A percentile compares a stretch with the other conserved stretches of the same genome.
Evolutionary conservation across 2,888 invertebrate species (phyloP).

Genomic region (Polymixis flavicincta): DNA sequence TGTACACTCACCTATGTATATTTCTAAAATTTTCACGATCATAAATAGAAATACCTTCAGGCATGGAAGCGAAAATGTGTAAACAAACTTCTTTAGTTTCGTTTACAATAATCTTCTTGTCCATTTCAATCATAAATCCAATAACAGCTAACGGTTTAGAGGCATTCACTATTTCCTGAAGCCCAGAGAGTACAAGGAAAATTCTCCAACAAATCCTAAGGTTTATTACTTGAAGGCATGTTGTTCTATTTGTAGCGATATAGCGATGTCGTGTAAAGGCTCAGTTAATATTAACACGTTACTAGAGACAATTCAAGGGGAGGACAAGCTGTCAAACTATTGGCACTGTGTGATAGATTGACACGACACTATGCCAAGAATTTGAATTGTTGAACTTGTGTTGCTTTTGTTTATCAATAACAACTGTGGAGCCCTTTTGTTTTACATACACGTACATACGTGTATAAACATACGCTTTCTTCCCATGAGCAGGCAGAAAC

Average conservation of each 20-base stretch:
- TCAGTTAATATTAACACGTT: slow-evolving; percentile 47
- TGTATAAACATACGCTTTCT: not conserved
- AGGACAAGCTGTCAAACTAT: slow-evolving; percentile 57
- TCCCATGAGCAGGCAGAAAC: not conserved
- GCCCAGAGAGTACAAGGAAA: slow-evolving; percentile 4
- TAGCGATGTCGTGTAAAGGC: slow-evolving; percentile 12
- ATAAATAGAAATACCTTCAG: not conserved
- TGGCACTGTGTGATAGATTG: slow-evolving; percentile 46
- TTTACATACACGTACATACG: not conserved
- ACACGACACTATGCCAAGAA: slow-evolving; percentile 41
- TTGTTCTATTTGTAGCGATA: slow-evolving; percentile 28
- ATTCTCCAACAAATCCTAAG: slow-evolving; percentile 15
- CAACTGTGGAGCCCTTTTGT: slow-evolving; percentile 1
- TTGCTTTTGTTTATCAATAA: slow-evolving; percentile 27
- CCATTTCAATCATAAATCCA: slow-evolving; percentile 30
- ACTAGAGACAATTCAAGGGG: slow-evolving; percentile 50
- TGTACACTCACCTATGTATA: too few species aligned
- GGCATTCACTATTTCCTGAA: slow-evolving; percentile 9
- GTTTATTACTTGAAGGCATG: slow-evolving; percentile 19
- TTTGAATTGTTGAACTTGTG: slow-evolving; percentile 47
- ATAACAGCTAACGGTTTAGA: slow-evolving; percentile 24
- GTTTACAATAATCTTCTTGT: not conserved
- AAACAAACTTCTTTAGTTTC: not conserved
- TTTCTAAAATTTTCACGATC: not conserved
- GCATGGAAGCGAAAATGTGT: not conserved